Conservation (phyloP, 2,888 invertebrate genomes). For the Andrena chrysosceles region DNA sequence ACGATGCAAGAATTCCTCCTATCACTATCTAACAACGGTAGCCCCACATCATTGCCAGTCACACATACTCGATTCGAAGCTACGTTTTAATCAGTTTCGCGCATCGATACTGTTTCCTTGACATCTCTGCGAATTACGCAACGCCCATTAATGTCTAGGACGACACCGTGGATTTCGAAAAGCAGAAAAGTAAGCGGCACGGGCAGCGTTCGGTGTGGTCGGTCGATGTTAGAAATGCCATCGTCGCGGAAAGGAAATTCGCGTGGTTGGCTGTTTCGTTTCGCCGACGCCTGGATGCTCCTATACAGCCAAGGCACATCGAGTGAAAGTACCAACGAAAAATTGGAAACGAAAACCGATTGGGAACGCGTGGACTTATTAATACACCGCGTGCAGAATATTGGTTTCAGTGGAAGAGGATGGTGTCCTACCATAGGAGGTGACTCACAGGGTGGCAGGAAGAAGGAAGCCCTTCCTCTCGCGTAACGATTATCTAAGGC, state of each 20-base stretch:
- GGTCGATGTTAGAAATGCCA: neutral
- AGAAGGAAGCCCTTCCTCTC: constrained; percentile 51
- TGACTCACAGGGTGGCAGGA: constrained; percentile 6
- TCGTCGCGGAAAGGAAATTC: neutral
- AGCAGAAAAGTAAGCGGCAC: neutral
- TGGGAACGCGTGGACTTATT: neutral
- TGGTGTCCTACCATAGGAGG: constrained; percentile 8
- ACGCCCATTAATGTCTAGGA: neutral
- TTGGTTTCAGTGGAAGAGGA: neutral
- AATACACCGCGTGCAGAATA: neutral
- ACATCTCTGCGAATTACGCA: constrained; percentile 25
- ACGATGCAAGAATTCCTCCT: too few relatives aligned
- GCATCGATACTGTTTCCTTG: constrained; percentile 23
- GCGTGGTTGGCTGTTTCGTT: neutral
- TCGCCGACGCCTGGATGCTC: neutral
- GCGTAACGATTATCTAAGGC: constrained; percentile 61
- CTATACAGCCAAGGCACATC: too few relatives aligned
- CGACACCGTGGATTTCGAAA: neutral
- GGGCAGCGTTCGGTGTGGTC: too few relatives aligned
- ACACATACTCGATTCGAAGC: neutral
- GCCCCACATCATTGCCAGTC: neutral
- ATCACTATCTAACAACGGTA: neutral
- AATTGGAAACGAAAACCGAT: neutral
- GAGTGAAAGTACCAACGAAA: constrained; percentile 23
- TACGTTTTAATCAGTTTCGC: constrained; percentile 33